These are phyloP conservation scores for Timema cristinae DNA, from an alignment of 2,888 invertebrate species.

Conservation along the genomic window DNA sequence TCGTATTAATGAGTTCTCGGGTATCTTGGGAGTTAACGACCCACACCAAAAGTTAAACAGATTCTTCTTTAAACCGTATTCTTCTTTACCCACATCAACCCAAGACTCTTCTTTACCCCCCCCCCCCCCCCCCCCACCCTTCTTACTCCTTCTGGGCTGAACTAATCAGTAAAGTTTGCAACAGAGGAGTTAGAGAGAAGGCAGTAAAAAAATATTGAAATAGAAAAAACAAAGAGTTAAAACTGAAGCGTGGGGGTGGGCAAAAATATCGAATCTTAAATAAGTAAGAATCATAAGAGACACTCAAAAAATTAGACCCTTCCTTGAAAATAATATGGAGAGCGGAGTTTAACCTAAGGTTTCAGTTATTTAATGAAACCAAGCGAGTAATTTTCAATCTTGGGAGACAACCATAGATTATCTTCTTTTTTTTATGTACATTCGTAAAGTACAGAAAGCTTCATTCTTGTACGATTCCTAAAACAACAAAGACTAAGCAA, in stretches of 20 bases:
- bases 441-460: too few relatives aligned
- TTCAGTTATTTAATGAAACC: constrained; percentile 24
- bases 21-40: not conserved
- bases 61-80: not conserved
- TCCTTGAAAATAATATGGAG: constrained; percentile 1
- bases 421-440: too few relatives aligned
- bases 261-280: constrained; percentile 11
- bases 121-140: not conserved
- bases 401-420: not conserved
- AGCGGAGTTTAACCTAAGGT: constrained; percentile 11
- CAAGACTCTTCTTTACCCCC: not conserved
- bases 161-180: constrained; percentile 12
- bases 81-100: constrained; percentile 3
- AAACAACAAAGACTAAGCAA: too few relatives aligned
- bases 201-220: not conserved
- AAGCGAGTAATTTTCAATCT: constrained; percentile 27
- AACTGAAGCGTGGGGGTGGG: not conserved
- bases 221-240: constrained; percentile 8
- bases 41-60: constrained; percentile 9
- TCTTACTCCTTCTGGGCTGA: not conserved
- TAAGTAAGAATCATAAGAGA: constrained; percentile 17
- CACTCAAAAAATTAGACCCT: constrained; percentile 6
- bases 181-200: too few relatives aligned
- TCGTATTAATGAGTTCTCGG: too few relatives aligned
- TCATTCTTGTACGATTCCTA: too few relatives aligned